phyloP scores from a whole-genome alignment of 2,888 invertebrate species.

The Amitus sp. region DNA sequence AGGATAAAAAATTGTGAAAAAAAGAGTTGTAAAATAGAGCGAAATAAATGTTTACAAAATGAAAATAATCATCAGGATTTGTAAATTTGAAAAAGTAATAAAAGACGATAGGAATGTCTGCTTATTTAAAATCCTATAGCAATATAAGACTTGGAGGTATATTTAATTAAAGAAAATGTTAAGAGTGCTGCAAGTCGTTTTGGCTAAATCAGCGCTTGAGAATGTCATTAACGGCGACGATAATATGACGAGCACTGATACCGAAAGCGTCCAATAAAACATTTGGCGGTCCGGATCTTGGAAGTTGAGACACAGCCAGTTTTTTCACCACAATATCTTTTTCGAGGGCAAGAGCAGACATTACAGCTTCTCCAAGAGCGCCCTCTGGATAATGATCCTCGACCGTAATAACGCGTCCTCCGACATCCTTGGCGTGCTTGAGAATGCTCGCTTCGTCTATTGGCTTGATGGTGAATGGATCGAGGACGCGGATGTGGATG shows the following conservation, averaged over 20 bases:
- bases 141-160: no score
- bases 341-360: constrained; percentile 80
- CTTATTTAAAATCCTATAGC: no score
- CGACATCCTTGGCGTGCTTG: constrained; percentile 79
- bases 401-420: constrained; percentile 88
- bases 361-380: constrained; percentile 95
- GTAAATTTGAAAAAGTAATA: no score
- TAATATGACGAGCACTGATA: constrained; percentile 84
- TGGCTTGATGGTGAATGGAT: constrained; percentile 97
- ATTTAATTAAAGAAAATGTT: no score
- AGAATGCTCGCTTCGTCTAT: constrained; percentile 83
- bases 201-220: constrained; percentile 66
- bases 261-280: constrained; percentile 90
- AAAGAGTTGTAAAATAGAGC: no score
- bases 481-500: constrained; percentile 84
- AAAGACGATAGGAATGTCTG: no score
- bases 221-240: constrained; percentile 74
- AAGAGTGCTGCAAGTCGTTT: no score
- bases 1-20: no score
- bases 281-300: constrained; percentile 91
- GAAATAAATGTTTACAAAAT: no score
- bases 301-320: constrained; percentile 83
- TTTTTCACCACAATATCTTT: constrained; percentile 79
- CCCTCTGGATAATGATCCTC: constrained; percentile 98
- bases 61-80: no score